Evolutionary conservation across 2,113 vertebrate genomes (phyloP), one percentile per base, ranked within the genome.

Genomic region (Chlamydotis undulata): DNA sequence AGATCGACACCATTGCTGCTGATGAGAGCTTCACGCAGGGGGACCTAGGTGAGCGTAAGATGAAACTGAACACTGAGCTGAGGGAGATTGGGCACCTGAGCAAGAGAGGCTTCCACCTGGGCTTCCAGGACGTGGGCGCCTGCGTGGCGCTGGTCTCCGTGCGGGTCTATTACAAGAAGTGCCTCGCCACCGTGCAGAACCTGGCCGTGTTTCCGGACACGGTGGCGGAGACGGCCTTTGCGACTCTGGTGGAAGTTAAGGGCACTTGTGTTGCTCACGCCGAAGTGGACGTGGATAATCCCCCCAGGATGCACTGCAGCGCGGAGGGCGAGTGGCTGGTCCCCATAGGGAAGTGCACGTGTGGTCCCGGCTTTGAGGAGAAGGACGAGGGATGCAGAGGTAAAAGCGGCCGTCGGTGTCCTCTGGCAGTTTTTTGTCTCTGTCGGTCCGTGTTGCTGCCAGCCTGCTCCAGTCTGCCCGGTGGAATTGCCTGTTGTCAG

Each of bases 11-110:
- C 59, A 99, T 99, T 1, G 99, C 99, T 0, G 99, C 99, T 0
- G 99, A 99, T 1, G 99, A 99, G 98, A 99, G 99, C 97, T 99
- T 99, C 98, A 99, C 99, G 0, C 99, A 99, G 97, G 99, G 99
- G 1, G 99, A 99, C 96, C 97, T 99, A 69, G 99, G 99, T 1
- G 99, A 99, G 94, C 98, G 99, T 18, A 99, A 99, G 98, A 99
- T 99, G 99, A 99, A 99, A 96, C 98, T 99, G 45, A 99, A 99
- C 97, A 99, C 99, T 0, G 99, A 99, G 96, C 99, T 99, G 94
- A 98, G 99, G 6, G 99, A 99, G 97, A 99, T 99, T 3, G 99
- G 99, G 14, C 99, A 99, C 71, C 98, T 99, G 64, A 99, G 98
- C 98, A 98, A 99, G 41, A 98, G 97, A 39, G 99, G 99, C 83